Evolutionary conservation across 1,140 invertebrate species (phyloP).

Genomic region (Panonychus citri): DNA sequence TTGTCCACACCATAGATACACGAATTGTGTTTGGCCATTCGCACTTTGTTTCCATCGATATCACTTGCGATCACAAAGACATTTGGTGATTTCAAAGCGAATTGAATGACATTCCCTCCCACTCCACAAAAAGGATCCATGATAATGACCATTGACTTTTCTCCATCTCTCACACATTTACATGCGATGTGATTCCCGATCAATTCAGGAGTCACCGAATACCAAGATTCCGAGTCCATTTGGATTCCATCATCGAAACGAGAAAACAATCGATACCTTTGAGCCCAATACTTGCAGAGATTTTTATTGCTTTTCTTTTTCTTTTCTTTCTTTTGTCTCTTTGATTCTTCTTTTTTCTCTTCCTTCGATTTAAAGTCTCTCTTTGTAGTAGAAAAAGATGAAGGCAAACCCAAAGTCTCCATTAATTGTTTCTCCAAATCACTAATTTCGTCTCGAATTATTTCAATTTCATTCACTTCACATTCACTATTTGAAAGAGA

Average conservation of each 20-base stretch:
- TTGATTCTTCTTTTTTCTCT: neutral
- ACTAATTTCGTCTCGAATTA: neutral
- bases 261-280: conserved; percentile 62
- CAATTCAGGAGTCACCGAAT: conserved; percentile 88
- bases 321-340: neutral
- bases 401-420: neutral
- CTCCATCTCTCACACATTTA: conserved; percentile 28
- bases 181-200: conserved; percentile 72
- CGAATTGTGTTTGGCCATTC: conserved; percentile 66
- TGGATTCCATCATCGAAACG: conserved; percentile 70
- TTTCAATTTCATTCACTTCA: neutral
- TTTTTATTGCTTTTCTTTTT: neutral
- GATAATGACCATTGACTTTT: conserved; percentile 36
- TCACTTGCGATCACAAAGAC: conserved; percentile 84
- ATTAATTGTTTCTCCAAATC: neutral
- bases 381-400: neutral
- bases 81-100: conserved; percentile 61
- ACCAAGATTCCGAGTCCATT: conserved; percentile 84
- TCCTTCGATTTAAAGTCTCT: neutral
- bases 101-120: conserved; percentile 91
- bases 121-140: conserved; percentile 93
- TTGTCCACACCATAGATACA: conserved; percentile 63
- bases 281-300: conserved; percentile 6
- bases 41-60: conserved; percentile 68
- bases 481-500: too few species aligned